These are phyloP conservation scores for Ginglymostoma cirratum DNA, from an alignment of 2,113 vertebrate genomes.

Conservation along the genomic window DNA sequence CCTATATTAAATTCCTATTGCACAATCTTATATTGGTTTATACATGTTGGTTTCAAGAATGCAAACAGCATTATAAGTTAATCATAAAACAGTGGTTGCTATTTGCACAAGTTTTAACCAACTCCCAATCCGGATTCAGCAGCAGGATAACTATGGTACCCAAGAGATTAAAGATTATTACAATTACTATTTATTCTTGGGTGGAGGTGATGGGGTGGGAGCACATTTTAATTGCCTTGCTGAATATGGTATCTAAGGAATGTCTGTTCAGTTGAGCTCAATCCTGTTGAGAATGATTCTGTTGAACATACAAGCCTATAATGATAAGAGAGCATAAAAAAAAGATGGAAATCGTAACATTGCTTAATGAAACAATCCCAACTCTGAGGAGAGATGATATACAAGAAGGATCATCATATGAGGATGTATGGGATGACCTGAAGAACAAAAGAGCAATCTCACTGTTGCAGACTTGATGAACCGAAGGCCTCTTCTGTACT, in stretches of 20 bases:
- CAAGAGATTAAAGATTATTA: background rate
- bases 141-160: background rate
- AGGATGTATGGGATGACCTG: too few relatives aligned
- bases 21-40: background rate
- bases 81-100: background rate
- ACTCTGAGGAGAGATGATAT: too few relatives aligned
- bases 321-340: too few relatives aligned
- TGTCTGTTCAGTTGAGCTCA: background rate
- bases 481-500: too few relatives aligned
- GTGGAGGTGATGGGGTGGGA: background rate
- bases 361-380: too few relatives aligned
- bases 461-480: too few relatives aligned
- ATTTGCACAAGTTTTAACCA: background rate
- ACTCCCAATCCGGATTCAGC: conserved; percentile 15
- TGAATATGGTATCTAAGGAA: background rate
- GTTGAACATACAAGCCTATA: background rate
- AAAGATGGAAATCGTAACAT: too few relatives aligned
- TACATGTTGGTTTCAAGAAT: background rate
- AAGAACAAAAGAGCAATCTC: too few relatives aligned
- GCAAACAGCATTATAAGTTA: background rate
- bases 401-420: too few relatives aligned
- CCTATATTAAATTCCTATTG: background rate
- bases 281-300: background rate
- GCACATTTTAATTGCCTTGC: background rate
- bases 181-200: background rate